Evolutionary conservation across 1,140 invertebrate species (phyloP).

Genomic region (Agraylea sexmaculata): DNA sequence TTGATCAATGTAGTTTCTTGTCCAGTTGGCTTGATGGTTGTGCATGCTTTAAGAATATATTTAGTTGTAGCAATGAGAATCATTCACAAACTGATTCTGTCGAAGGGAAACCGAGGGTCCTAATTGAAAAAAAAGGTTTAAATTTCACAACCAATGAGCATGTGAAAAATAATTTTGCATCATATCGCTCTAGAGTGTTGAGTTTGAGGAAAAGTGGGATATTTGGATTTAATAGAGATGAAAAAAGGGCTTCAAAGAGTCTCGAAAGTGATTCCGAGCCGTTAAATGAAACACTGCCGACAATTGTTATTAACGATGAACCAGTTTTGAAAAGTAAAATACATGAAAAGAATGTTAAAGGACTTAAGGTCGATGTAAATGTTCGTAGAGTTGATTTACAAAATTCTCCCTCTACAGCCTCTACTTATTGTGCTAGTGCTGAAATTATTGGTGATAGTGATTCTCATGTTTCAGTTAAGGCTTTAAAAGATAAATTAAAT

Average conservation of each 20-base stretch:
- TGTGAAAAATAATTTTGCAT: conserved; percentile 20
- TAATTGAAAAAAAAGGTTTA: conserved; percentile 53
- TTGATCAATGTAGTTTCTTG: conserved; percentile 9
- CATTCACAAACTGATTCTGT: too few relatives aligned
- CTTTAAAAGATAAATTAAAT: conserved; percentile 24
- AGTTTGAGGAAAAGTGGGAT: conserved; percentile 16
- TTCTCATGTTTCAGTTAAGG: conserved; percentile 23
- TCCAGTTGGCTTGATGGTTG: conserved; percentile 22
- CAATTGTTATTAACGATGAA: conserved; percentile 6
- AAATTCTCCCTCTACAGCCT: conserved; percentile 15
- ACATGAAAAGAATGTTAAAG: conserved; percentile 34
- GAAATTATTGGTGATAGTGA: conserved; percentile 21
- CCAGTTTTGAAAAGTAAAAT: conserved; percentile 15
- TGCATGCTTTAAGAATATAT: too few relatives aligned
- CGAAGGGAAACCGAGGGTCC: conserved; percentile 30
- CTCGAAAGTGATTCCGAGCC: background rate
- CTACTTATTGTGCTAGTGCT: conserved; percentile 20
- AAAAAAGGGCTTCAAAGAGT: conserved; percentile 12
- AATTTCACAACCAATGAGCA: conserved; percentile 57
- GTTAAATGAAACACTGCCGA: conserved; percentile 2
- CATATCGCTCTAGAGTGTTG: conserved; percentile 15
- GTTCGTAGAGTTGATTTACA: conserved; percentile 8
- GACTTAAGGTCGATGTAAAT: conserved; percentile 31
- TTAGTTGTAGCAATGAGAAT: too few relatives aligned
- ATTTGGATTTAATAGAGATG: conserved; percentile 14